A percentile compares a stretch with the other conserved stretches of the same genome.
Conservation (phyloP, 2,113 vertebrate species). For the Glaucomys volans region DNA sequence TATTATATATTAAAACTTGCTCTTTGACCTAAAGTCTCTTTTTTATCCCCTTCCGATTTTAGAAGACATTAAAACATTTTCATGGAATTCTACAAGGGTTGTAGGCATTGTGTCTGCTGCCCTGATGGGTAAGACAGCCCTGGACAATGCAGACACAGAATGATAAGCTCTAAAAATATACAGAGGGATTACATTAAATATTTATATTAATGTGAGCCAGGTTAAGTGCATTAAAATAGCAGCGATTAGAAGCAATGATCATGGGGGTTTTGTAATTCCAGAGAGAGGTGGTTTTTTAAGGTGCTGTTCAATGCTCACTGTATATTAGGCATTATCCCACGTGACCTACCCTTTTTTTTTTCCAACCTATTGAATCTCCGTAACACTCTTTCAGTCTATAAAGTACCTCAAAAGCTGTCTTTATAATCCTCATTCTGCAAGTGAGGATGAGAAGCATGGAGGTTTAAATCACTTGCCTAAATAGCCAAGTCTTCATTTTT, state of each 20-base stretch:
- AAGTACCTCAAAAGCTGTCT: not conserved
- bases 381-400: not conserved
- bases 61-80: not conserved
- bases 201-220: slow-evolving; percentile 58
- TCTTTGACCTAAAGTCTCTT: not conserved
- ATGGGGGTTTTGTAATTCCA: not conserved
- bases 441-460: not conserved
- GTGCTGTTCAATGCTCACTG: not conserved
- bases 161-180: slow-evolving; percentile 70
- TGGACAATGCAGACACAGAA: slow-evolving; percentile 28
- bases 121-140: not conserved
- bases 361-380: not conserved
- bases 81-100: not conserved
- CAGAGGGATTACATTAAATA: slow-evolving; percentile 69
- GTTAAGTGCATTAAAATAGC: slow-evolving; percentile 15
- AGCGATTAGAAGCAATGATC: not conserved
- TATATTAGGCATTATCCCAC: not conserved
- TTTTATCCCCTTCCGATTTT: not conserved
- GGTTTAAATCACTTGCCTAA: not conserved
- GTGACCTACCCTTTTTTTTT: not conserved
- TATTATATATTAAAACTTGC: not conserved
- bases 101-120: not conserved
- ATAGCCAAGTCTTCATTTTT: not conserved
- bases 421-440: not conserved
- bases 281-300: not conserved